A percentile compares a stretch with the other conserved stretches of the same genome.
phyloP scores from a whole-genome alignment of 1,140 invertebrate species.

The Sesamia nonagrioides region DNA sequence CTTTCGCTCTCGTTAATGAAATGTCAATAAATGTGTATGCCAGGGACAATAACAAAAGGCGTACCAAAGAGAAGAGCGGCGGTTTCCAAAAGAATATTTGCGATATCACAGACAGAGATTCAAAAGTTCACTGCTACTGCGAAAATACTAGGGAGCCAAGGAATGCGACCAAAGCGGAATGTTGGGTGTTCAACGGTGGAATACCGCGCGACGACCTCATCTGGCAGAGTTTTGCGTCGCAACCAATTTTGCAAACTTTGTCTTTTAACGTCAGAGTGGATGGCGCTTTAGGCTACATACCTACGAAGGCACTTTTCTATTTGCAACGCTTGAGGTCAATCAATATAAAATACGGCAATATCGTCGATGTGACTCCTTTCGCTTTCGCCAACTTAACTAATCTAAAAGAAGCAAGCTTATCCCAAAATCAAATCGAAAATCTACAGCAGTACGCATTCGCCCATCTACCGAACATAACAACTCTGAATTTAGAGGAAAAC shows the following conservation, averaged over 20 bases:
- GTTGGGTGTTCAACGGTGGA: conserved; percentile 90
- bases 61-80: conserved; percentile 79
- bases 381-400: conserved; percentile 91
- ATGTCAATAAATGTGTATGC: conserved; percentile 80
- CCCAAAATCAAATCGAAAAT: conserved; percentile 90
- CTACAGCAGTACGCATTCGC: conserved; percentile 91
- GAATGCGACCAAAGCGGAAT: conserved; percentile 87
- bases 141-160: conserved; percentile 79
- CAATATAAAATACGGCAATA: conserved; percentile 91
- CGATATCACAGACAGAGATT: conserved; percentile 82
- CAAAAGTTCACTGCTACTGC: conserved; percentile 86
- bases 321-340: conserved; percentile 90
- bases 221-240: conserved; percentile 91
- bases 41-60: conserved; percentile 77
- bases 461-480: conserved; percentile 89
- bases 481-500: conserved; percentile 91
- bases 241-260: conserved; percentile 90
- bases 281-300: conserved; percentile 90
- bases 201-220: conserved; percentile 89
- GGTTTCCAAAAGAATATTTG: conserved; percentile 85
- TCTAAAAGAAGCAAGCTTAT: conserved; percentile 90
- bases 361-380: conserved; percentile 89
- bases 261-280: conserved; percentile 90
- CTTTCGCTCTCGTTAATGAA: conserved; percentile 78
- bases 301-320: conserved; percentile 90